Evolutionary conservation across 2,888 invertebrate species (phyloP).

Genomic region (Spisula subtruncata): DNA sequence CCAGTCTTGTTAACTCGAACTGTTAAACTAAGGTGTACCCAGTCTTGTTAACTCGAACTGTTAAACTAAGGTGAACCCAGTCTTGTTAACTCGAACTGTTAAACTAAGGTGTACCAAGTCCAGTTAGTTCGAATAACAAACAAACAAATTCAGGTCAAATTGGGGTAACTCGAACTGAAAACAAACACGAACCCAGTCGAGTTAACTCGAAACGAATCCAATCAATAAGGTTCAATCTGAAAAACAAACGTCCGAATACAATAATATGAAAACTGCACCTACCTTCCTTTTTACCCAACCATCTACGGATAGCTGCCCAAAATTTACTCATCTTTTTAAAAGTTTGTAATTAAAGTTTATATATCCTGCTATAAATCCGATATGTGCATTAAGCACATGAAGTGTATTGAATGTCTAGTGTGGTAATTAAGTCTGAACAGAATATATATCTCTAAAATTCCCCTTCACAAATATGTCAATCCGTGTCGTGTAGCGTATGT

Average conservation of each 20-base stretch:
- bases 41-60: too few relatives aligned
- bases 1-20: too few relatives aligned
- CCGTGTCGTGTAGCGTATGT: not conserved
- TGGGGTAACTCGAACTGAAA: too few relatives aligned
- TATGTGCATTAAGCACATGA: not conserved
- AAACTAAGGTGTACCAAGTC: too few relatives aligned
- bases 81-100: too few relatives aligned
- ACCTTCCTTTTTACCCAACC: constrained; percentile 29
- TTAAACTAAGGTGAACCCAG: too few relatives aligned
- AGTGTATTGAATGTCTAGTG: not conserved
- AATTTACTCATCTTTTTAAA: constrained; percentile 20
- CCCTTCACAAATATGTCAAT: not conserved
- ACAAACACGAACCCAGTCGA: too few relatives aligned
- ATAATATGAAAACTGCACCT: not conserved
- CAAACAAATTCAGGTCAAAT: too few relatives aligned
- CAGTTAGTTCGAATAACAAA: too few relatives aligned
- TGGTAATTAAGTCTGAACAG: not conserved
- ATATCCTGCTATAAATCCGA: not conserved
- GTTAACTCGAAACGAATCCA: too few relatives aligned
- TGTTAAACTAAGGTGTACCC: too few relatives aligned
- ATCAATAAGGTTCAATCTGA: not conserved
- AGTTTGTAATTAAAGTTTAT: not conserved
- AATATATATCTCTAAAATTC: not conserved
- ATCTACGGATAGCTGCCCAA: constrained; percentile 4
- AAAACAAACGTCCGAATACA: not conserved